Percentiles rank a stretch among this genome's conserved stretches.
Conservation (phyloP, 2,888 invertebrate genomes). For the Zygogramma bicolorata region DNA sequence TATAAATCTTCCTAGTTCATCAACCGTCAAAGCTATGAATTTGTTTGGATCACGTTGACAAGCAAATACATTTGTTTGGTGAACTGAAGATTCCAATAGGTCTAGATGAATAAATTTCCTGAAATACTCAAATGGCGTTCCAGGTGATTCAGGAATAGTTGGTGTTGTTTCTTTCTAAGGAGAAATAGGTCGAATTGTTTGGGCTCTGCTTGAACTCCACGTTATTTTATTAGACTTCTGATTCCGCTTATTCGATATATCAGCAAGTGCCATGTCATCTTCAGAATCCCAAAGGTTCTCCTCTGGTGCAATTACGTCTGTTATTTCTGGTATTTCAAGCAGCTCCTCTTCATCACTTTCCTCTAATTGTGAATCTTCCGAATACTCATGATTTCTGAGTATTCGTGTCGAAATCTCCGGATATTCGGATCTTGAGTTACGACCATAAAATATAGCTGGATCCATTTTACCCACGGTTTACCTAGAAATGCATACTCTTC, state of each 20-base stretch:
- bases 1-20: neutral
- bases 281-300: neutral
- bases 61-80: neutral
- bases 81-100: neutral
- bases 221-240: no score
- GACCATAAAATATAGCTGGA: neutral
- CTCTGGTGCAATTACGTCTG: neutral
- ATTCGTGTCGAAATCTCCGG: neutral
- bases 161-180: neutral
- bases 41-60: neutral
- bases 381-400: neutral
- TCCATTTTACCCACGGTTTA: neutral
- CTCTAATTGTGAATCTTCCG: neutral
- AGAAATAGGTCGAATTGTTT: no score
- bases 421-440: neutral
- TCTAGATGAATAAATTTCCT: neutral
- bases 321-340: neutral
- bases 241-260: neutral
- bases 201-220: no score
- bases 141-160: neutral
- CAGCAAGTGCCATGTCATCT: neutral
- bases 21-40: neutral
- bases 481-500: neutral
- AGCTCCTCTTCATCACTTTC: neutral
- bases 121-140: neutral